A percentile compares a stretch with the other conserved stretches of the same genome.
Evolutionary conservation across 1,140 invertebrate genomes (phyloP).

Genomic region (Drosophila busckii): DNA sequence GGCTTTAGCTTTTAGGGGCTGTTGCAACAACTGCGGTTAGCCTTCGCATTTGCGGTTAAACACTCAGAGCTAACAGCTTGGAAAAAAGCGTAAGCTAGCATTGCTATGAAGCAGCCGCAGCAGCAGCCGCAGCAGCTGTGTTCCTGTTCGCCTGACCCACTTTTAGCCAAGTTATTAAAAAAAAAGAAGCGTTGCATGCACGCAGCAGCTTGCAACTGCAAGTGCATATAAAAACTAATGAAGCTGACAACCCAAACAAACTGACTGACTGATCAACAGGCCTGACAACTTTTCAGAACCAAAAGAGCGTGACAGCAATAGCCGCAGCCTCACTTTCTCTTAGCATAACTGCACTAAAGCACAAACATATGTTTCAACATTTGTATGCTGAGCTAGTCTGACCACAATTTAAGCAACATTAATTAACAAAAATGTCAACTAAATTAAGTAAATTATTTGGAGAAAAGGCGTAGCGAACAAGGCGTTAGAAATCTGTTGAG

Average conservation of each 20-base stretch:
- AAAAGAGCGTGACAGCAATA: neutral
- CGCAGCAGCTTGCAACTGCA: constrained; percentile 11
- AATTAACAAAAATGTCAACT: constrained; percentile 24
- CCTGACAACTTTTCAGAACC: constrained; percentile 43
- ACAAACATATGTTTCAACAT: too few species aligned
- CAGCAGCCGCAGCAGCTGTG: constrained; percentile 22
- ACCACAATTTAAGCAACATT: constrained; percentile 20
- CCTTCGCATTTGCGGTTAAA: constrained; percentile 44
- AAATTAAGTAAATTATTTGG: constrained; percentile 33
- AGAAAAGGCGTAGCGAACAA: constrained; percentile 16
- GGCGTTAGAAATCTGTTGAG: too few species aligned
- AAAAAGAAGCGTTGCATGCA: constrained; percentile 31
- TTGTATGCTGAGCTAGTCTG: constrained; percentile 5
- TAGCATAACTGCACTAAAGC: constrained; percentile 12
- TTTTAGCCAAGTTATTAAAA: constrained; percentile 32
- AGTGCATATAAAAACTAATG: constrained; percentile 41
- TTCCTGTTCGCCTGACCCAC: constrained; percentile 51
- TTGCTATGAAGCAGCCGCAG: constrained; percentile 1
- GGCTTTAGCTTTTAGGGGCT: constrained; percentile 9
- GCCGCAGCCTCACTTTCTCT: constrained; percentile 36
- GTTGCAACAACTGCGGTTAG: constrained; percentile 21
- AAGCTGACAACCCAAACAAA: constrained; percentile 32
- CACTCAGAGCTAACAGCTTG: constrained; percentile 5
- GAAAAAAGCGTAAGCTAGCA: constrained; percentile 7
- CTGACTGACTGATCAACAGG: constrained; percentile 4